These are phyloP conservation scores for Chionodraco myersi DNA, from an alignment of 2,113 vertebrate species.

Conservation along the genomic window DNA sequence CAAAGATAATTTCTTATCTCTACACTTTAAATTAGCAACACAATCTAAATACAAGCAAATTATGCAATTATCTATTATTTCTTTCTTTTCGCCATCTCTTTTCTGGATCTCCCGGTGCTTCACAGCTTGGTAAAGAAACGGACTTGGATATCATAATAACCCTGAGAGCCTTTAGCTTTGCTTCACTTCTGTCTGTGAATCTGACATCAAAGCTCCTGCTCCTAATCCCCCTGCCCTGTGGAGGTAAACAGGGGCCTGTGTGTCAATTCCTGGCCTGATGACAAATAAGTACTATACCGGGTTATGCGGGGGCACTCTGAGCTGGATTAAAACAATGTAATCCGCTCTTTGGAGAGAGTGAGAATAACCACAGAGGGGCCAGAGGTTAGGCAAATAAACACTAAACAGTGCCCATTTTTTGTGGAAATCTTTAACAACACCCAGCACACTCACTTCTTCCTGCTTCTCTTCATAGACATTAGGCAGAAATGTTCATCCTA, in stretches of 20 bases:
- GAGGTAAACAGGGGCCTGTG: conserved; percentile 64
- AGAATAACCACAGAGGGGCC: conserved; percentile 49
- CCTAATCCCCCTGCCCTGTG: conserved; percentile 69
- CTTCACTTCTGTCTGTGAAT: conserved; percentile 63
- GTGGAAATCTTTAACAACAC: conserved; percentile 27
- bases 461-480: neutral
- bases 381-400: conserved; percentile 72
- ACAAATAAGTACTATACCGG: conserved; percentile 16
- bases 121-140: conserved; percentile 40
- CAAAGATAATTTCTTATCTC: conserved; percentile 22
- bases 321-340: conserved; percentile 80
- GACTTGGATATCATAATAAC: conserved; percentile 65
- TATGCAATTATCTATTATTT: neutral
- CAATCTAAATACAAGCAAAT: conserved; percentile 20
- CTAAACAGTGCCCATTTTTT: conserved; percentile 38
- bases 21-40: conserved; percentile 11
- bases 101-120: neutral
- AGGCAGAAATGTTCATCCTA: neutral
- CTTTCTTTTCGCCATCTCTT: conserved; percentile 1
- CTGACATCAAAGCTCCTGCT: conserved; percentile 75
- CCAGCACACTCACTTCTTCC: neutral
- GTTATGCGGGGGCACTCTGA: conserved; percentile 59
- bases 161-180: conserved; percentile 49
- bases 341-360: conserved; percentile 63
- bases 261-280: conserved; percentile 67